These are phyloP conservation scores for Cranoglanis bouderius DNA, from an alignment of 2,113 vertebrate genomes.

Conservation along the genomic window DNA sequence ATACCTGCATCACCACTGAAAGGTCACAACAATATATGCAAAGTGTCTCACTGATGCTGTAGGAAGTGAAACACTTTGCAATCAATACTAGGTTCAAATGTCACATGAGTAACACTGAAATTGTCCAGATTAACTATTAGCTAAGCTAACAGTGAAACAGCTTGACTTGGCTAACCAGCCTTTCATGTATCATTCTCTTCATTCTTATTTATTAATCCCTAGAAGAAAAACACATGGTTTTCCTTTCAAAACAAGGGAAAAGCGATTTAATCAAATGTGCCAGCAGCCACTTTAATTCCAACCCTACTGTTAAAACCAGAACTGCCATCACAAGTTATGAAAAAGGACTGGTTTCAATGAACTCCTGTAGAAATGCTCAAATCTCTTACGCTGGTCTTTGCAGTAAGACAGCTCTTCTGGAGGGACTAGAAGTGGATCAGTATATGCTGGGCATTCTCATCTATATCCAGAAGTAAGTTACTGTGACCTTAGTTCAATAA, in stretches of 20 bases:
- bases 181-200: background rate
- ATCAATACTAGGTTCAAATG: background rate
- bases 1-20: too few relatives aligned
- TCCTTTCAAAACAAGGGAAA: background rate
- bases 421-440: slow-evolving; percentile 95
- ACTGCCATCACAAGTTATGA: background rate
- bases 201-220: background rate
- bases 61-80: background rate
- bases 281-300: background rate
- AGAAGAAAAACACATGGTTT: background rate
- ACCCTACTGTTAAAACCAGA: background rate
- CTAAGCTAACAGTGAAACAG: background rate
- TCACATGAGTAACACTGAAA: background rate
- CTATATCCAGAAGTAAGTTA: slow-evolving; percentile 92
- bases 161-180: background rate
- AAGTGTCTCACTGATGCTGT: background rate
- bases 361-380: background rate
- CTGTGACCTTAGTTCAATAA: background rate
- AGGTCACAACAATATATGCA: background rate
- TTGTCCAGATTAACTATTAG: background rate
- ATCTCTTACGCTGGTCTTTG: slow-evolving; percentile 9
- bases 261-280: background rate
- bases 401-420: slow-evolving; percentile 92
- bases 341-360: background rate
- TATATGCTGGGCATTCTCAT: slow-evolving; percentile 96